phyloP scores from a whole-genome alignment of 2,888 invertebrate genomes.

The Standfussiana lucernea region DNA sequence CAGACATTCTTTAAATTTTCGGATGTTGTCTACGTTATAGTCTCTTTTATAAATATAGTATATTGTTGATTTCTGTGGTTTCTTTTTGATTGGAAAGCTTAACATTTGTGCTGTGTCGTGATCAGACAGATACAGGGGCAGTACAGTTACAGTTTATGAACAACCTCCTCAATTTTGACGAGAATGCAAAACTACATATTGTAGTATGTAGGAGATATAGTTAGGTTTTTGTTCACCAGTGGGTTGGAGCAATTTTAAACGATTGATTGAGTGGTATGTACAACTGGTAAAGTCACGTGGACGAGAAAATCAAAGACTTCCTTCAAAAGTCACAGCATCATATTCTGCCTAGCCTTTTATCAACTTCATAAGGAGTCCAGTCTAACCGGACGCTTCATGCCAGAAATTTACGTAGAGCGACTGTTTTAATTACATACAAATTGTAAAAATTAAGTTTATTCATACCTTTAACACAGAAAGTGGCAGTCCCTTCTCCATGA shows the following conservation, averaged over 20 bases:
- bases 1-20: no score
- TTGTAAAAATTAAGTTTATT: background rate
- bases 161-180: no score
- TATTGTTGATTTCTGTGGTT: no score
- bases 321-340: background rate
- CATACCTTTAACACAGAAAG: constrained; percentile 96
- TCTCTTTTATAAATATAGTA: no score
- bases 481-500: constrained; percentile 94
- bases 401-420: background rate
- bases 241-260: background rate
- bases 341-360: background rate
- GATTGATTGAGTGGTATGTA: background rate
- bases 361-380: background rate
- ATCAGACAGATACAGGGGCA: no score
- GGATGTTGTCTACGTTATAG: no score
- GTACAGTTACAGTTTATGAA: no score
- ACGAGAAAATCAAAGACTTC: background rate
- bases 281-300: background rate
- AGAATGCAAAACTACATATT: no score
- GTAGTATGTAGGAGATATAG: no score
- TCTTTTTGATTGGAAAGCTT: no score
- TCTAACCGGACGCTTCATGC: background rate
- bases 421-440: background rate
- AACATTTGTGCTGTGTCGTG: no score
- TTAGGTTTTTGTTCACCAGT: background rate